Base-by-base conservation (phyloP, 2,113 vertebrate species). In the Scomber scombrus region DNA sequence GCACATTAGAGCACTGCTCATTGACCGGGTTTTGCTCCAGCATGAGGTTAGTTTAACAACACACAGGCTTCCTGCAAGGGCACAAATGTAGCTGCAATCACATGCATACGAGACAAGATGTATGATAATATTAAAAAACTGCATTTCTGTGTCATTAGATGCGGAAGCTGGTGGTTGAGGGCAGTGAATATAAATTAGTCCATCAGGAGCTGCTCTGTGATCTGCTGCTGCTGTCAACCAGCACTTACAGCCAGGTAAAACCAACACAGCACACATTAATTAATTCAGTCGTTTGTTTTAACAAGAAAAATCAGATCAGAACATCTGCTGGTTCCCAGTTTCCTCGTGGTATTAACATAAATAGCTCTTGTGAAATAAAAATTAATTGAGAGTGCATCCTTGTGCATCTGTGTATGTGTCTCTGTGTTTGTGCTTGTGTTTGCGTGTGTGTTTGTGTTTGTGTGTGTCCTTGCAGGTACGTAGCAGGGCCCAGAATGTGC, bases 1-100 rank as follows among this genome's bases (percentile, higher is more conserved):
- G 31, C 97, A 99, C 85, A 98, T 99, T 75, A 94, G 98, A 92
- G 97, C 97, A 0, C 90, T 99, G n/a, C 93, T 99, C 69, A 97
- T 99, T 21, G 98, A 99, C 92, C 94, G 98, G 74, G 97, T 98
- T 52, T 95, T 99, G 92, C 94, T 99, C 76, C 98, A 99, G 90
- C 98, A 99, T 52, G 97, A 99, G 97, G 98, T 98, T 93, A 72
- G 74, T 64, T 19, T 21, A 11, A 57, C 8, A 51, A 82, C 40
- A 26, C 50, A 21, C 6, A 5, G n/a, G 13, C 50, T 29, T 47
- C 13, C 12, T 45, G 21, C 15, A 18, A 11, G 49, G 54, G 80
- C 60, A 23, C 63, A 46, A 26, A 5, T 57, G 40, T 13, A 16
- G 16, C n/a, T 43, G 12, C 51, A 26, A 31, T 63, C 34, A 54